Percentiles rank a stretch among this genome's conserved stretches.
These are phyloP conservation scores for Marmota flaviventris DNA, from an alignment of 2,113 vertebrate genomes.

Conservation along the genomic window DNA sequence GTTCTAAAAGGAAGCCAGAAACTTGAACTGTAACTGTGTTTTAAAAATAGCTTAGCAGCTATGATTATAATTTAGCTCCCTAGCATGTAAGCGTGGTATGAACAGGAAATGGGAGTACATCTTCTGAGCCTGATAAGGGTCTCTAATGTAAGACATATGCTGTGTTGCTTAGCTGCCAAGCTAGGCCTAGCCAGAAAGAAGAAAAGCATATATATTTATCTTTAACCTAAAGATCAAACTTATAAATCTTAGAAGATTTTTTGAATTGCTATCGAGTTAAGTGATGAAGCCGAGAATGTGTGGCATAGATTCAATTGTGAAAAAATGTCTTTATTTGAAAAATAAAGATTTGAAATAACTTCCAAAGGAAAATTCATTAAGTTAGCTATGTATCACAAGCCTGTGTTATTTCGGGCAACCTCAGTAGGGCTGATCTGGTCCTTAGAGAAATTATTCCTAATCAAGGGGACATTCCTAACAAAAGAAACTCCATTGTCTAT, in stretches of 20 bases:
- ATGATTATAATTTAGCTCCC: conserved; percentile 80
- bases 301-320: neutral
- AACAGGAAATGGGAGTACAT: conserved; percentile 82
- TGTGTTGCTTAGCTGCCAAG: conserved; percentile 54
- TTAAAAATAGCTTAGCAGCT: conserved; percentile 81
- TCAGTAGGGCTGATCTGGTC: neutral
- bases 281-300: conserved; percentile 2
- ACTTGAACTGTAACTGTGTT: conserved; percentile 68
- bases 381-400: neutral
- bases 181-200: conserved; percentile 53
- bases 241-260: conserved; percentile 28
- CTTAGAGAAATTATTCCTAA: neutral
- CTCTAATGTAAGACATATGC: conserved; percentile 83
- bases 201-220: conserved; percentile 58
- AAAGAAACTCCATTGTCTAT: neutral
- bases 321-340: conserved; percentile 1
- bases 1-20: conserved; percentile 60
- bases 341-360: conserved; percentile 50
- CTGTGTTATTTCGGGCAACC: neutral
- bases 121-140: conserved; percentile 84
- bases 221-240: conserved; percentile 63
- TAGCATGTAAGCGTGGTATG: conserved; percentile 73
- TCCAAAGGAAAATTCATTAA: conserved; percentile 40
- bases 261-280: conserved; percentile 41
- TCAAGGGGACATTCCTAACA: neutral